A percentile compares a stretch with the other conserved stretches of the same genome.
These are phyloP conservation scores for Lutraria rhynchaena DNA, from an alignment of 1,140 invertebrate genomes.

Conservation along the genomic window DNA sequence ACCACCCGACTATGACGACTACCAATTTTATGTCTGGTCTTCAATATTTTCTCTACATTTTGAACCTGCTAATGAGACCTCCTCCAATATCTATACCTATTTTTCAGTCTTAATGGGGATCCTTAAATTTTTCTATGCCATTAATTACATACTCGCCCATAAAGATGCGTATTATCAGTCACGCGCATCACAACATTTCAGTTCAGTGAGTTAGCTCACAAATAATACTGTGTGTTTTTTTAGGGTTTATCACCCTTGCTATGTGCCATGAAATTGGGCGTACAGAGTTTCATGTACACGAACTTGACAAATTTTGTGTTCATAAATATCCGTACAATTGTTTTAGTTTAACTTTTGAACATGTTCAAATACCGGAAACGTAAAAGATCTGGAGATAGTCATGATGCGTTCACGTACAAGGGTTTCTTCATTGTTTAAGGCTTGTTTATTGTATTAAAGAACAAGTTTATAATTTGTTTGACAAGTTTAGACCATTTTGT, in stretches of 20 bases:
- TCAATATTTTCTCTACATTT: too few species aligned
- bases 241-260: background rate
- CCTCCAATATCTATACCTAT: too few species aligned
- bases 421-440: background rate
- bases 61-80: too few species aligned
- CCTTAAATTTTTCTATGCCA: too few species aligned
- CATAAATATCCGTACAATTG: background rate
- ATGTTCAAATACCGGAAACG: slow-evolving; percentile 5
- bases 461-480: slow-evolving; percentile 17
- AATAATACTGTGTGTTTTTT: background rate
- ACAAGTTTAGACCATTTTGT: slow-evolving; percentile 1
- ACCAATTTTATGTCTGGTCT: too few species aligned
- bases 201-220: background rate
- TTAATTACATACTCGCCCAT: too few species aligned
- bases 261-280: background rate
- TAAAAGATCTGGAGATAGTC: slow-evolving; percentile 40
- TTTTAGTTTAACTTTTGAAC: slow-evolving; percentile 4
- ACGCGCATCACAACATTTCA: background rate
- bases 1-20: too few species aligned
- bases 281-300: background rate
- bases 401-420: slow-evolving; percentile 36
- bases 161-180: too few species aligned
- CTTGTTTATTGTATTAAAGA: slow-evolving; percentile 27
- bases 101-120: too few species aligned
- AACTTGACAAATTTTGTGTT: background rate